Evolutionary conservation across 2,797 vertebrate genomes (phyloP).

Genomic region (Enteromius viviparus): DNA sequence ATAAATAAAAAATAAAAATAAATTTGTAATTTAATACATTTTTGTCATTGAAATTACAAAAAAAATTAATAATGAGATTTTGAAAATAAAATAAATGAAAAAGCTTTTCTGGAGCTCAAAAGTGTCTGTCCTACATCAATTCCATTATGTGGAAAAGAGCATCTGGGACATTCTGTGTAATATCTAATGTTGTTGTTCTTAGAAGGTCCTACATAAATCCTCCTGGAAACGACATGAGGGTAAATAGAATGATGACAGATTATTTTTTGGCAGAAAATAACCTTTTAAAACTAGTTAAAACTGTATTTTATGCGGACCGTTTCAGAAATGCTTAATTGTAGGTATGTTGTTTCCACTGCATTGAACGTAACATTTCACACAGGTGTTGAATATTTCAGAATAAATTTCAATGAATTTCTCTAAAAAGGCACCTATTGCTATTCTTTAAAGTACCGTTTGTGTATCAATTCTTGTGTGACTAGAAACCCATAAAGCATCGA

Average conservation of each 20-base stretch:
- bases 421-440: constrained; percentile 38
- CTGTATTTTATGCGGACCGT: constrained; percentile 7
- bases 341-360: constrained; percentile 25
- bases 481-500: constrained; percentile 9
- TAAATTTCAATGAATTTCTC: constrained; percentile 43
- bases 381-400: constrained; percentile 40
- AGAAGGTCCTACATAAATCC: not conserved
- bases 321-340: constrained; percentile 34
- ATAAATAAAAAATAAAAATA: not conserved
- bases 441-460: constrained; percentile 50
- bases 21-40: too few relatives aligned
- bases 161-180: not conserved
- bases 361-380: constrained; percentile 31
- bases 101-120: not conserved
- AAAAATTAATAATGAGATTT: not conserved
- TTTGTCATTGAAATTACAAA: not conserved
- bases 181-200: not conserved
- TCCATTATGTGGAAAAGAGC: not conserved
- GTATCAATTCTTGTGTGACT: constrained; percentile 45
- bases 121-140: not conserved
- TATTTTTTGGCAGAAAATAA: not conserved
- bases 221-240: not conserved
- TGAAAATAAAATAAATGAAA: not conserved
- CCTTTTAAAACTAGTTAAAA: not conserved
- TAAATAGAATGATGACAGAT: not conserved